Conservation (phyloP, 2,888 invertebrate genomes). For the Nephrotoma appendiculata region DNA sequence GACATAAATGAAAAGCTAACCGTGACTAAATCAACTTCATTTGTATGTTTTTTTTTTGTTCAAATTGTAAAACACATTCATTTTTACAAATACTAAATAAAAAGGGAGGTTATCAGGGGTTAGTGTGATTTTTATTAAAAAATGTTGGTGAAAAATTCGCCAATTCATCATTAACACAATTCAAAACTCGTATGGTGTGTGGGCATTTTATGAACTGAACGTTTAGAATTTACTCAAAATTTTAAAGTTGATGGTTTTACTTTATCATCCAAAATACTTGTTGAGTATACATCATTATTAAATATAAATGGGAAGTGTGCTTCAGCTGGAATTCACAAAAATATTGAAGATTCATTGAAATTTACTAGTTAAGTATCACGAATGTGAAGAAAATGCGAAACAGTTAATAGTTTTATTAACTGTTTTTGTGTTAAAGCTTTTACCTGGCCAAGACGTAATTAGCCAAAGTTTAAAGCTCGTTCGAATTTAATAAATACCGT, state of each 20-base stretch:
- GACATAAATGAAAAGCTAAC: background rate
- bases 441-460: too few species aligned
- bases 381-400: too few species aligned
- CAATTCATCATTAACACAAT: background rate
- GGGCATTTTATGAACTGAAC: background rate
- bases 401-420: too few species aligned
- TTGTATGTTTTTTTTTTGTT: background rate
- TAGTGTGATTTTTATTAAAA: background rate
- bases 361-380: too few species aligned
- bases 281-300: too few species aligned
- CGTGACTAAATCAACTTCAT: background rate
- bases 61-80: background rate
- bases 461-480: too few species aligned
- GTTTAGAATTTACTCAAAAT: background rate
- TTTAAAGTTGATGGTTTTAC: background rate
- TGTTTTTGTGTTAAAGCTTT: too few species aligned
- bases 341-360: too few species aligned
- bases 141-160: background rate
- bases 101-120: background rate
- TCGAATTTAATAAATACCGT: too few species aligned
- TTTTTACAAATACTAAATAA: background rate
- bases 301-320: too few species aligned
- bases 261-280: too few species aligned
- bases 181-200: background rate
- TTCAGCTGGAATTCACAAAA: too few species aligned